Base-by-base conservation (phyloP, 2,888 invertebrate genomes). In the Leptinotarsa haldemani region DNA sequence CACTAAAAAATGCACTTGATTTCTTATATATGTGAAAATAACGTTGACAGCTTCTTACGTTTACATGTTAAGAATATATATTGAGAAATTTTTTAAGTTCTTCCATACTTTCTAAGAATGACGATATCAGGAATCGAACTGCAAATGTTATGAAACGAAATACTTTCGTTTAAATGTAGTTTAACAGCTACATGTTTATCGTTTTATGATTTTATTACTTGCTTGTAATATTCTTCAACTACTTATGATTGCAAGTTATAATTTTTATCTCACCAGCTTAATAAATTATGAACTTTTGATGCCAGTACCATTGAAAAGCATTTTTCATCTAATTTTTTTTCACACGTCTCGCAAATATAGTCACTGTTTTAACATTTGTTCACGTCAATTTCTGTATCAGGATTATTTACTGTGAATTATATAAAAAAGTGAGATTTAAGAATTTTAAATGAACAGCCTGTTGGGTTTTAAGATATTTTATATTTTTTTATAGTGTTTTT, bases 401-500 rank as follows among this genome's bases (percentile, higher is more conserved):
- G 15, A 20, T 22, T 56, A 56, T 56, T 22, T 56, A 25, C 56
- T 56, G 22, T 56, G 22, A 56, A 22, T 20, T 13, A 56, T 56
- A 22, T 4, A 56, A 20, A 56, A 56, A 56, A 40, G 61, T 7
- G n/a, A 30, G 9, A 61, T 30, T 30, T 40, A 40, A 30, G 25
- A 18, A 30, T 61, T 40, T 61, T 30, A 18, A 7, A 61, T 13
- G 3, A 40, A n/a, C 30, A 61, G n/a, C 61, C 3, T 56, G 56
- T 61, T 40, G 61, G 61, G 25, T 61, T 30, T 40, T 61, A n/a
- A 16, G 16, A 61, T 16, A 61, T 61, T 25, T 61, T 30, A 61
- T 61, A 40, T 61, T 61, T 61, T 40, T 25, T 15, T 61, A 22
- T 12, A 2, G 22, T 40, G 30, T 61, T 61, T 58, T 25, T 40